Evolutionary conservation across 2,888 invertebrate species (phyloP), one percentile per base, ranked within the genome.

Genomic region (Eristalis intricaria): DNA sequence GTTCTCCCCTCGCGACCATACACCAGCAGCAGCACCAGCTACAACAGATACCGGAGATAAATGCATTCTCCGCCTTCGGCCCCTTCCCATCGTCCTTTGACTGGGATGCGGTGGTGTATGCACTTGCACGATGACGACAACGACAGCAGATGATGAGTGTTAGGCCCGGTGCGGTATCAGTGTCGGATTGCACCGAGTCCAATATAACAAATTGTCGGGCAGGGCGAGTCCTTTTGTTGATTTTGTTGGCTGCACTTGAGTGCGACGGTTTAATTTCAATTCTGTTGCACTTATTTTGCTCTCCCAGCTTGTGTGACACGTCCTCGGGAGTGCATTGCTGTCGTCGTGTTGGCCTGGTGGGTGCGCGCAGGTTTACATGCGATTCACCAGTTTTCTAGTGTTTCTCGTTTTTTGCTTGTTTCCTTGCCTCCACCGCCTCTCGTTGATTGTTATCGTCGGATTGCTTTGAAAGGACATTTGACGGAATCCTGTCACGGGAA

Each of bases 401-500:
- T 60, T 76, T 56, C 65, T 65, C 43, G 4, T 35, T n/a, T n/a
- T n/a, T n/a, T 32, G 40, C 32, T 60, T 69, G 38, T 73, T 83
- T 29, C 11, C 58, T 56, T 65, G 69, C 29, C 63, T 76, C 66
- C 65, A 73, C 76, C 68, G 64, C 73, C 68, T 58, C 63, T 80
- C 38, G 35, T 66, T 65, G 86, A 86, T 86, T 86, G 86, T 83
- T 86, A 83, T 86, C 86, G 83, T 35, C 61, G 70, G 65, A 86
- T 74, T 86, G 82, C 65, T 65, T 66, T 78, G 74, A 78, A 83
- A 78, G 70, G 86, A 75, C 69, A 40, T 83, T 82, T 77, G 76
- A 81, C 76, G 71, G 70, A 35, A 4, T 19, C 60, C 68, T 71
- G 81, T 73, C 81, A 71, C 68, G 79, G 81, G 43, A 23, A 60